Evolutionary conservation across 2,888 invertebrate genomes (phyloP).

Genomic region (Proisotoma minuta): DNA sequence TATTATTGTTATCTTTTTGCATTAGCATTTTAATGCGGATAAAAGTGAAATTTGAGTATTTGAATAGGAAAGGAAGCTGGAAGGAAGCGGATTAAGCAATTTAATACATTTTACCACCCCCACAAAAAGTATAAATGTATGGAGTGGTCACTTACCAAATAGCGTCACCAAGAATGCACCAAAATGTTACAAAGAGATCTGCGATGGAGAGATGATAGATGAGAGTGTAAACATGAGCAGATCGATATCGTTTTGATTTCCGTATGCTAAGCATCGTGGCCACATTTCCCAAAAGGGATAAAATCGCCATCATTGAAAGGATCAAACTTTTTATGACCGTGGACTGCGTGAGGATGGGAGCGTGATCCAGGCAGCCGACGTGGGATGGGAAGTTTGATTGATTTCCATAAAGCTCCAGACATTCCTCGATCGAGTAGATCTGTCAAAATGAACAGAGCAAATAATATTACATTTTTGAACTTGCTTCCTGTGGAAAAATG

Average conservation of each 20-base stretch:
- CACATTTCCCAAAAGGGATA: slow-evolving; percentile 69
- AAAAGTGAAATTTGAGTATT: no score
- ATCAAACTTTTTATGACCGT: slow-evolving; percentile 64
- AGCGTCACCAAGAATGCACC: slow-evolving; percentile 75
- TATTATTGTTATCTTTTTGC: no score
- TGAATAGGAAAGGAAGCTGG: no score
- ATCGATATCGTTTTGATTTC: slow-evolving; percentile 48
- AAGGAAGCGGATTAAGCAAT: no score
- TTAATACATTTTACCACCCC: no score
- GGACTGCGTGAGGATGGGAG: slow-evolving; percentile 63
- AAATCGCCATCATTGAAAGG: slow-evolving; percentile 63
- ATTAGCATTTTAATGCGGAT: no score
- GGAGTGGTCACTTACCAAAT: slow-evolving; percentile 58
- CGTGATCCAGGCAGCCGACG: slow-evolving; percentile 58
- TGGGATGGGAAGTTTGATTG: slow-evolving; percentile 20
- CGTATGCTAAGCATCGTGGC: slow-evolving; percentile 72
- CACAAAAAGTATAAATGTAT: background rate
- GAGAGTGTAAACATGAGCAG: slow-evolving; percentile 64
- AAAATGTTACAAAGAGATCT: slow-evolving; percentile 73
- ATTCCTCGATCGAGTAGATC: slow-evolving; percentile 26
- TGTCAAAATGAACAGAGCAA: slow-evolving; percentile 10
- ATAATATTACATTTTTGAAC: background rate
- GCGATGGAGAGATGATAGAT: slow-evolving; percentile 78
- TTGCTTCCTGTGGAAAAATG: background rate
- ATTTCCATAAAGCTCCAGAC: slow-evolving; percentile 23